Evolutionary conservation across 2,888 invertebrate genomes (phyloP).

Genomic region (Lydus trimaculatus): DNA sequence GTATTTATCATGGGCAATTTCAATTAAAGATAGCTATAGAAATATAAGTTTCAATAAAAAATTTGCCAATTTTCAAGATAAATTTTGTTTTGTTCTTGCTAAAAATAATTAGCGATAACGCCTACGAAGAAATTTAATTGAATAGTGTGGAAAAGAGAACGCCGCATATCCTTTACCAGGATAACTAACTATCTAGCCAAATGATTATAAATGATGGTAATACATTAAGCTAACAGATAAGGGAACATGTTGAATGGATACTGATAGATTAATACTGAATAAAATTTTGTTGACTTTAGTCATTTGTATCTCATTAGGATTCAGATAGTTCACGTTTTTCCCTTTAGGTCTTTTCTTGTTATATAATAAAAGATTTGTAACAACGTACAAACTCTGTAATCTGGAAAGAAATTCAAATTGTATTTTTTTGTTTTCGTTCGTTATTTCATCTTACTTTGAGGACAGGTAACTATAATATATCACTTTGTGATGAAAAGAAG

Average conservation of each 20-base stretch:
- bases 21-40: too few species aligned
- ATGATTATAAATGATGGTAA: constrained; percentile 21
- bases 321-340: constrained; percentile 19
- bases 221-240: constrained; percentile 20
- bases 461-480: neutral
- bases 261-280: constrained; percentile 24
- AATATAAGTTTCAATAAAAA: too few species aligned
- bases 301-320: constrained; percentile 37
- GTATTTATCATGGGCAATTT: too few species aligned
- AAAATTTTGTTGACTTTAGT: constrained; percentile 32
- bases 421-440: neutral
- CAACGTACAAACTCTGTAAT: neutral
- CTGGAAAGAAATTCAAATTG: neutral
- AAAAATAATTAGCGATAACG: neutral
- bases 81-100: too few species aligned
- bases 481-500: neutral
- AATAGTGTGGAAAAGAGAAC: neutral
- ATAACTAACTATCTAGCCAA: constrained; percentile 3
- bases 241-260: constrained; percentile 21
- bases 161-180: neutral
- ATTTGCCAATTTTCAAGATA: too few species aligned
- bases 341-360: neutral
- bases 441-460: neutral
- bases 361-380: neutral
- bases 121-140: neutral